phyloP scores from a whole-genome alignment of 2,113 vertebrate genomes.

The Columbina picui region DNA sequence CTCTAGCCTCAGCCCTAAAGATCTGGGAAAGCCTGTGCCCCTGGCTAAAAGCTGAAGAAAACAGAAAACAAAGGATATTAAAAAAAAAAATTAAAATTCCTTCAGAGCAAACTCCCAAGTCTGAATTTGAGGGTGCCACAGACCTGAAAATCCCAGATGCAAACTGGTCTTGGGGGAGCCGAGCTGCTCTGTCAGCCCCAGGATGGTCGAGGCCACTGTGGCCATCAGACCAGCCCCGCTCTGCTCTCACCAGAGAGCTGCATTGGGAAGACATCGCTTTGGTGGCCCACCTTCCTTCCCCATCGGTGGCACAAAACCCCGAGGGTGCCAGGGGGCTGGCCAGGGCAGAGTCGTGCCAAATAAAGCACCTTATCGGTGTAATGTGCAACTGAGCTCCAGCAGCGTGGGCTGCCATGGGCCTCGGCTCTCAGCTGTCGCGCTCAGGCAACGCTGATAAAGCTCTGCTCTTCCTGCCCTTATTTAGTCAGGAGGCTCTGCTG shows the following conservation, averaged over 20 bases:
- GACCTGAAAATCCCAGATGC: neutral
- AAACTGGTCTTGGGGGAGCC: neutral
- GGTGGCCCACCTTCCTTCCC: neutral
- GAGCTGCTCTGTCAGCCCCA: neutral
- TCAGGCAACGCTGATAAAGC: constrained; percentile 79
- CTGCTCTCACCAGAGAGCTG: neutral
- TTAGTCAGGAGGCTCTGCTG: constrained; percentile 87
- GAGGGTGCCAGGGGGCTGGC: neutral
- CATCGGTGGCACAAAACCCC: neutral
- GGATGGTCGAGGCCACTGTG: rapidly evolving
- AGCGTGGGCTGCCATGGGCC: neutral
- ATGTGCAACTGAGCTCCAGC: neutral
- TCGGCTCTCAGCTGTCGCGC: constrained; percentile 82
- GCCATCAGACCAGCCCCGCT: neutral
- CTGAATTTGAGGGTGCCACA: neutral
- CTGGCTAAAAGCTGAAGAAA: neutral
- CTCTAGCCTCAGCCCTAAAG: neutral
- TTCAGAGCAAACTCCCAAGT: neutral
- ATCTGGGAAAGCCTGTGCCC: neutral
- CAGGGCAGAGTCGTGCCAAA: neutral
- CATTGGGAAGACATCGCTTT: neutral
- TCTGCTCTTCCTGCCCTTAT: constrained; percentile 85
- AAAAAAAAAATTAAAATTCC: neutral
- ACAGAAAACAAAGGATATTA: neutral
- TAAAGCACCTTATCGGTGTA: neutral